Percentiles rank a stretch among this genome's conserved stretches.
Conservation (phyloP, 2,888 invertebrate species). For the Hypolimnas misippus region DNA sequence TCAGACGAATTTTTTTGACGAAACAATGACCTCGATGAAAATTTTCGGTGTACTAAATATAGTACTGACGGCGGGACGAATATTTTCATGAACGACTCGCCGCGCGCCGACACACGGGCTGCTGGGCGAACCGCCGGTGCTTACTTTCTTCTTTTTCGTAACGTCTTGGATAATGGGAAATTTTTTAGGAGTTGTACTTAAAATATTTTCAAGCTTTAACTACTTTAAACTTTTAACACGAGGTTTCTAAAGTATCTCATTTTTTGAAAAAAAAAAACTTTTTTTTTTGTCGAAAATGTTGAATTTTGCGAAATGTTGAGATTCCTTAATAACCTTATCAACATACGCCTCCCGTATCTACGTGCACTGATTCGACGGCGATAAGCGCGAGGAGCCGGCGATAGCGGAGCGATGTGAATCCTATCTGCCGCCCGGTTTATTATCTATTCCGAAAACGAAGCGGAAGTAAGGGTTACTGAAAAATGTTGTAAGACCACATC, state of each 20-base stretch:
- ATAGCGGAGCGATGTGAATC: constrained; percentile 8
- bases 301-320: constrained; percentile 6
- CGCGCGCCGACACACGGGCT: neutral
- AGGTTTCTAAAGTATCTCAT: too few relatives aligned
- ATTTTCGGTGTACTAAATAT: constrained; percentile 36
- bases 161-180: too few relatives aligned
- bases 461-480: constrained; percentile 51
- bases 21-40: constrained; percentile 39
- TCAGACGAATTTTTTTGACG: constrained; percentile 14
- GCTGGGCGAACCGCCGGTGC: neutral
- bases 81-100: constrained; percentile 14
- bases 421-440: constrained; percentile 64
- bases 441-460: constrained; percentile 63
- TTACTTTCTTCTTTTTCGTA: too few relatives aligned
- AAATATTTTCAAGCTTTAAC: too few relatives aligned
- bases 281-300: neutral
- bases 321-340: constrained; percentile 1
- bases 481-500: constrained; percentile 12
- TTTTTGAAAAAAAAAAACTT: too few relatives aligned
- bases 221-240: too few relatives aligned
- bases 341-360: constrained; percentile 21
- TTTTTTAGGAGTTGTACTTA: too few relatives aligned
- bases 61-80: constrained; percentile 24
- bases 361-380: constrained; percentile 62
- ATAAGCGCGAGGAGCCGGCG: constrained; percentile 63